Base-by-base conservation (phyloP, 35 echinoderm and acorn worm species). In the Lytechinus pictus region DNA sequence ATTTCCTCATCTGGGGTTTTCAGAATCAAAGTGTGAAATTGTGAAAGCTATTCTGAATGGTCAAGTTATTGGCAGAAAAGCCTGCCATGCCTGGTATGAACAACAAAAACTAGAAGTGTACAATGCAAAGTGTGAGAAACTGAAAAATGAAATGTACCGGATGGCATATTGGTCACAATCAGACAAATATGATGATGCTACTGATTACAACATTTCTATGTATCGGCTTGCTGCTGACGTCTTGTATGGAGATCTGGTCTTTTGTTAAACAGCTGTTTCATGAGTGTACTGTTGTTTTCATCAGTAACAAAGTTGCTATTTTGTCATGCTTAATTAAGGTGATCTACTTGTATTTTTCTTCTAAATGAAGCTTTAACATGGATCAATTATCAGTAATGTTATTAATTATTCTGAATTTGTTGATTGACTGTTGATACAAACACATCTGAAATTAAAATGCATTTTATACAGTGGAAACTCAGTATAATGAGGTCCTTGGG, bases 91-190 rank as follows among this genome's bases (percentile, higher is more conserved):
- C 4, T 94, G 94, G 94, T 94, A 33, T 94, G 94, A 94, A 53
- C 8, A 57, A 8, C 52, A 86, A 87, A 11, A n/a, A 53, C 86
- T 89, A 89, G 33, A 53, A 9, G 86, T 95, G 19, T 87, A 95
- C 79, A 95, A 95, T 95, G 95, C 95, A 4, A 91, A 91, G 52
- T 9, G 87, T 95, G 95, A 95, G 54, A 95, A 91, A 60, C 52
- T 91, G 9, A 89, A 88, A 95, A 95, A 91, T 54, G 56, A 89
- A 14, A 54, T 55, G 44, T 95, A 95, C 60, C 21, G 87, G 4
- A 27, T 95, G 9, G 87, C 95, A 55, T 95, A 89, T 56, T 95
- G 95, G 95, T 91, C 53, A 54, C 33, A 86, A 54, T 54, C 52
- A 57, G 87, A 95, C 27, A 9, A 90, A 4, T 95, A 95, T 90